These are phyloP conservation scores for Orcinus orca DNA, from an alignment of 2,113 vertebrate species.

Conservation along the genomic window DNA sequence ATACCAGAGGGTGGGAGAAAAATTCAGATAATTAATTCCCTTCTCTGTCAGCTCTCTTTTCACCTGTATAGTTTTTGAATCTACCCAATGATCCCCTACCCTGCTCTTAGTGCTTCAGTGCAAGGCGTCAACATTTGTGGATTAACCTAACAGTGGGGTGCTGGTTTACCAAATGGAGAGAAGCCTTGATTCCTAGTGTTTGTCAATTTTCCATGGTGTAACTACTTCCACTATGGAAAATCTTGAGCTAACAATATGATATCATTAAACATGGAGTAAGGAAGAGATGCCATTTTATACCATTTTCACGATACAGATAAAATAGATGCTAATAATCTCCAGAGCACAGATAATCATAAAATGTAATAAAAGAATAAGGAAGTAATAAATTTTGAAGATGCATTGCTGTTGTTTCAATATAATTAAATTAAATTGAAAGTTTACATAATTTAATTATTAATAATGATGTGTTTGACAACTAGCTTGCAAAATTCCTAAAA, in stretches of 20 bases:
- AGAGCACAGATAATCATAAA: background rate
- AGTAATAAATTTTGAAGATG: background rate
- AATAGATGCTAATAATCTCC: background rate
- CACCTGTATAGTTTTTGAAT: background rate
- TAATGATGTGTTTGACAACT: background rate
- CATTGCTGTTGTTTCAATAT: background rate
- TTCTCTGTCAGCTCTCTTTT: background rate
- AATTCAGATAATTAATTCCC: background rate
- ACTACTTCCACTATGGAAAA: background rate
- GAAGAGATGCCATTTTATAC: background rate
- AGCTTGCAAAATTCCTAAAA: background rate
- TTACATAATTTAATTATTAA: background rate
- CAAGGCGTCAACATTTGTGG: background rate
- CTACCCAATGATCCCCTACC: accelerated
- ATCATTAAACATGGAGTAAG: background rate
- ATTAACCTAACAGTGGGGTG: background rate
- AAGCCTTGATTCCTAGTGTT: background rate
- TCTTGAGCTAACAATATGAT: background rate
- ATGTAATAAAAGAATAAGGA: background rate
- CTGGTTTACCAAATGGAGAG: background rate
- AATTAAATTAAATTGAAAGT: background rate
- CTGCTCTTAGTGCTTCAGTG: background rate
- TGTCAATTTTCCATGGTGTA: background rate
- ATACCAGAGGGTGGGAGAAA: too few species aligned
- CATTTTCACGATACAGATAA: background rate